Percentiles rank a stretch among this genome's conserved stretches.
Evolutionary conservation across 2,797 vertebrate species (phyloP).

Genomic region (Amniataba percoides): DNA sequence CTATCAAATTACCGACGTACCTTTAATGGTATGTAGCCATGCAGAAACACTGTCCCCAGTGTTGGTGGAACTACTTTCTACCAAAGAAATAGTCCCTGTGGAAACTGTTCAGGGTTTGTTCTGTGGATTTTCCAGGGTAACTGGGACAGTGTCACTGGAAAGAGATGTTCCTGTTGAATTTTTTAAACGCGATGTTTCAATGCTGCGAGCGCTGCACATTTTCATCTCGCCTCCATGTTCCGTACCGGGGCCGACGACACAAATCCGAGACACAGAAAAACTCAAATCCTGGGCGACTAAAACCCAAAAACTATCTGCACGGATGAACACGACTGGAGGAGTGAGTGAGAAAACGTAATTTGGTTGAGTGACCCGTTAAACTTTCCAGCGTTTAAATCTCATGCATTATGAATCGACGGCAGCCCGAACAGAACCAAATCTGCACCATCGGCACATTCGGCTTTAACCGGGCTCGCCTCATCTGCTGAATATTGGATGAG

Average conservation of each 20-base stretch:
- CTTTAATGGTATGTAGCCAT: neutral
- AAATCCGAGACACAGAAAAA: neutral
- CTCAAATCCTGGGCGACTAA: neutral
- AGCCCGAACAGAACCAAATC: constrained; percentile 17
- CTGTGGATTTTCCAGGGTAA: constrained; percentile 34
- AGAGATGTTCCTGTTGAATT: constrained; percentile 46
- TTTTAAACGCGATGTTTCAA: constrained; percentile 42
- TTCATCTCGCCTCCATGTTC: constrained; percentile 1
- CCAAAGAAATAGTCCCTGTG: constrained; percentile 15
- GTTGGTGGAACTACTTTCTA: constrained; percentile 23
- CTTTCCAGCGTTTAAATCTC: neutral
- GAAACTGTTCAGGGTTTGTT: constrained; percentile 38
- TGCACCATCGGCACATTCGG: constrained; percentile 30
- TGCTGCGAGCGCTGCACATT: constrained; percentile 21
- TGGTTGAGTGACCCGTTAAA: neutral
- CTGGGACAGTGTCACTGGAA: constrained; percentile 40
- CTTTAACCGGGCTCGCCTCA: constrained; percentile 27
- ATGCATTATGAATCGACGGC: constrained; percentile 19
- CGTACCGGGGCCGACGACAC: neutral
- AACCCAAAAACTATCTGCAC: neutral
- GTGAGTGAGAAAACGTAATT: neutral
- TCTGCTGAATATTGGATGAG: constrained; percentile 67
- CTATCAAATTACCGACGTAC: constrained; percentile 3
- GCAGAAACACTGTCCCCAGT: constrained; percentile 8
- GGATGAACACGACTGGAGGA: neutral